Percentiles rank a stretch among this genome's conserved stretches.
These are phyloP conservation scores for Muscicapa comitata DNA, from an alignment of 2,797 vertebrate species.

Conservation along the genomic window DNA sequence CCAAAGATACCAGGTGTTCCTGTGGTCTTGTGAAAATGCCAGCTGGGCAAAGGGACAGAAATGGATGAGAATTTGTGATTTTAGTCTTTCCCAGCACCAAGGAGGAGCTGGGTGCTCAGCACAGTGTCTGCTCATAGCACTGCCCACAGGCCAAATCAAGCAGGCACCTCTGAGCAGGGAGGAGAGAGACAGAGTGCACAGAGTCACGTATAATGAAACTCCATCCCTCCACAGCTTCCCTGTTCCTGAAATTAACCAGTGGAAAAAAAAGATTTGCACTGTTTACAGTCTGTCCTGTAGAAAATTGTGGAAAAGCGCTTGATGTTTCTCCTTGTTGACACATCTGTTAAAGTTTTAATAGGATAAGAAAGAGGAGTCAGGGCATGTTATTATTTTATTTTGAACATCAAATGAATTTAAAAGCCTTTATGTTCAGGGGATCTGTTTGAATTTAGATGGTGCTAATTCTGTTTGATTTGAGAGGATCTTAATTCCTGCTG, in stretches of 20 bases:
- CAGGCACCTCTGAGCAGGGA: neutral
- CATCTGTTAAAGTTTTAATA: neutral
- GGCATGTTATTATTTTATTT: neutral
- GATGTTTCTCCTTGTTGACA: neutral
- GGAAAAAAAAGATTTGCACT: neutral
- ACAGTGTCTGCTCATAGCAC: neutral
- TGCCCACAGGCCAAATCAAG: neutral
- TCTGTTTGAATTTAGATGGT: neutral
- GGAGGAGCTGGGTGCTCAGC: neutral
- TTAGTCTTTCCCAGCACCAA: neutral
- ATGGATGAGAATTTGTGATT: neutral
- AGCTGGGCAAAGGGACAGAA: neutral
- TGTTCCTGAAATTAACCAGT: neutral
- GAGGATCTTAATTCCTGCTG: neutral
- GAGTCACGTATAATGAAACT: neutral
- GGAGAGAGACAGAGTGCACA: neutral
- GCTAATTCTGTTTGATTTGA: neutral
- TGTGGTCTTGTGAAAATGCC: neutral
- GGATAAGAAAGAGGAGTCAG: neutral
- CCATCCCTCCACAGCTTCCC: neutral
- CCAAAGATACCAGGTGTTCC: neutral
- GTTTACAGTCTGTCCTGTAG: neutral
- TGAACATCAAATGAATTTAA: neutral
- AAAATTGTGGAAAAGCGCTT: neutral
- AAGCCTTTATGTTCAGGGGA: neutral